These are phyloP conservation scores for Rhinichthys klamathensis DNA, from an alignment of 2,113 vertebrate species.

Conservation along the genomic window DNA sequence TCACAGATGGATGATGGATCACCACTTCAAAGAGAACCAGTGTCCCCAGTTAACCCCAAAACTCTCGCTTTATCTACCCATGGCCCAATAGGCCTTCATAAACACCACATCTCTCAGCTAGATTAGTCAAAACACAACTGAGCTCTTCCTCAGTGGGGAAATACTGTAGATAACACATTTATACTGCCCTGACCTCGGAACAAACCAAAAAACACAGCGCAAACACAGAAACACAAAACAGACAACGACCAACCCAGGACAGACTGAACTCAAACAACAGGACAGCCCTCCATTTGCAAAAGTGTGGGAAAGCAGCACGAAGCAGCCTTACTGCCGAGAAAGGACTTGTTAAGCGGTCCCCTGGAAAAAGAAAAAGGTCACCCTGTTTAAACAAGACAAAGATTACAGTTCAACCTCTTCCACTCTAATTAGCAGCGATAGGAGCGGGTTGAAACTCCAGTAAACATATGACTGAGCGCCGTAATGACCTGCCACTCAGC, in stretches of 20 bases:
- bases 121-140: constrained; percentile 18
- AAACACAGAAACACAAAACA: not conserved
- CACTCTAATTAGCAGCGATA: constrained; percentile 59
- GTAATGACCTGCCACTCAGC: constrained; percentile 44
- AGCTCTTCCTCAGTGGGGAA: not conserved
- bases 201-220: not conserved
- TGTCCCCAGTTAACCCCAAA: constrained; percentile 1
- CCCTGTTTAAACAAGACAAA: constrained; percentile 59
- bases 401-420: constrained; percentile 57
- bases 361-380: constrained; percentile 47
- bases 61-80: constrained; percentile 9
- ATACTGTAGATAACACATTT: constrained; percentile 2
- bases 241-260: constrained; percentile 7
- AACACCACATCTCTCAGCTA: not conserved
- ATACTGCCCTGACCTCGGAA: not conserved
- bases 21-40: constrained; percentile 44
- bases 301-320: constrained; percentile 51
- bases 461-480: constrained; percentile 37
- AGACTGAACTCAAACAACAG: constrained; percentile 14
- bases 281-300: constrained; percentile 24
- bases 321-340: constrained; percentile 22
- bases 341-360: constrained; percentile 27
- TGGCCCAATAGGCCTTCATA: not conserved
- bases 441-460: constrained; percentile 29
- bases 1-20: constrained; percentile 36